phyloP scores from a whole-genome alignment of 2,888 invertebrate species.

The Candidula unifasciata region DNA sequence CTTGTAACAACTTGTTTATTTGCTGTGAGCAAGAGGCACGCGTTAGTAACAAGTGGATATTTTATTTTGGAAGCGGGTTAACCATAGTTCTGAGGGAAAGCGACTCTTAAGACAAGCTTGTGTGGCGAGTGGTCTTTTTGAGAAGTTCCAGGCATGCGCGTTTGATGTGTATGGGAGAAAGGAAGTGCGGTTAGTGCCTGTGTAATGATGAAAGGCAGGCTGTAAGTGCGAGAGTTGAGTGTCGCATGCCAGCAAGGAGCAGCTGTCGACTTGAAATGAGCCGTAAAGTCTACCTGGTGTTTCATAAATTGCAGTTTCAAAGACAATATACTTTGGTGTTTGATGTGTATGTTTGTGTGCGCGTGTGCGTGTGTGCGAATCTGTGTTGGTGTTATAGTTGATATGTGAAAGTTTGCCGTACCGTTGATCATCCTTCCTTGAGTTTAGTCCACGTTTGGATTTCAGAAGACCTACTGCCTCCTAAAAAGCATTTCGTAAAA shows the following conservation, averaged over 20 bases:
- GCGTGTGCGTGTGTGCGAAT: too few species aligned
- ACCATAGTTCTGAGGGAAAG: slow-evolving; percentile 24
- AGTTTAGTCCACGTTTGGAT: too few species aligned
- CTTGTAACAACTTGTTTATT: too few species aligned
- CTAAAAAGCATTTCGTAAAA: too few species aligned
- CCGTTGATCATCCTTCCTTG: too few species aligned
- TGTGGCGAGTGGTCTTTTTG: slow-evolving; percentile 15
- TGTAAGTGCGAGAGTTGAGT: slow-evolving; percentile 18
- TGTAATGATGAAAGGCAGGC: slow-evolving; percentile 27
- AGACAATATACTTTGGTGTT: neutral
- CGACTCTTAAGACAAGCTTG: slow-evolving; percentile 16
- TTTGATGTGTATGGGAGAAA: slow-evolving; percentile 40
- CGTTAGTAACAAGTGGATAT: too few species aligned
- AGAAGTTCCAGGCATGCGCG: neutral
- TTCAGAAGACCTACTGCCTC: too few species aligned
- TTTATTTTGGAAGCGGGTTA: neutral
- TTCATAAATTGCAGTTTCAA: neutral
- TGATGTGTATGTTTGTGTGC: too few species aligned
- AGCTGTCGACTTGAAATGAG: slow-evolving; percentile 26
- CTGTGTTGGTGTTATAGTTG: too few species aligned
- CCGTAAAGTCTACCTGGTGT: slow-evolving; percentile 5
- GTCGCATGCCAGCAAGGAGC: slow-evolving; percentile 24
- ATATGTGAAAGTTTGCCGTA: too few species aligned
- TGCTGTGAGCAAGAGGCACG: too few species aligned
- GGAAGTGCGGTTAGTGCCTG: slow-evolving; percentile 17